Percentiles rank a stretch among this genome's conserved stretches.
Evolutionary conservation across 2,113 vertebrate species (phyloP).

Genomic region (Xerus inauris): DNA sequence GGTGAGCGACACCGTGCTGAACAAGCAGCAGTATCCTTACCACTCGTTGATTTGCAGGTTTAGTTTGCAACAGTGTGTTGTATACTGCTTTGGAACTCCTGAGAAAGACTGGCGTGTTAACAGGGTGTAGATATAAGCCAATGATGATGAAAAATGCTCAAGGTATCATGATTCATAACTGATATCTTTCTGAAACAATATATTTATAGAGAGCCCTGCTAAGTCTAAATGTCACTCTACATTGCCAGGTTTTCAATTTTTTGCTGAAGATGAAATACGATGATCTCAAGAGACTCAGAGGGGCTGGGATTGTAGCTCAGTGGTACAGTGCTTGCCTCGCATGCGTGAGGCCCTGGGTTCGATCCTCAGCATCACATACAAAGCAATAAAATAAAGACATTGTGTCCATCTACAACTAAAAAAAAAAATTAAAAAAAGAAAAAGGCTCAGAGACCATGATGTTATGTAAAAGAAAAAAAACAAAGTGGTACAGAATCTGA

Average conservation of each 20-base stretch:
- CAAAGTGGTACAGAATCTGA: background rate
- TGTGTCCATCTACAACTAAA: no score
- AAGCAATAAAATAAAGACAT: no score
- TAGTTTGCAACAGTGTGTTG: background rate
- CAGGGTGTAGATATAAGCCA: background rate
- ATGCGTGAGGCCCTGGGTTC: no score
- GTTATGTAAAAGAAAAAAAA: slow-evolving; percentile 35
- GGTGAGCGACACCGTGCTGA: background rate
- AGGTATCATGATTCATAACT: background rate
- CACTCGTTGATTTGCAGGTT: background rate
- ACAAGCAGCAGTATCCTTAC: background rate
- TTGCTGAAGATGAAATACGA: slow-evolving; percentile 33
- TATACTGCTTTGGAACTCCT: background rate
- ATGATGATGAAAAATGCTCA: slow-evolving; percentile 29
- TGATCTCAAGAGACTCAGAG: background rate
- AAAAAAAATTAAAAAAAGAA: no score
- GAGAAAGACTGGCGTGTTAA: background rate
- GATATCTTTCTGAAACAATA: background rate
- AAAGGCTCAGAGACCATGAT: background rate
- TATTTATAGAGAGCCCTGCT: background rate
- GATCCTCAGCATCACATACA: no score
- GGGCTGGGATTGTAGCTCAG: no score
- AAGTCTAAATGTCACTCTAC: background rate
- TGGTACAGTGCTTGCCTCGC: no score
- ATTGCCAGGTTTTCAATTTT: background rate